A percentile compares a stretch with the other conserved stretches of the same genome.
phyloP scores from a whole-genome alignment of 2,797 vertebrate species.

The Gambusia yucatana region DNA sequence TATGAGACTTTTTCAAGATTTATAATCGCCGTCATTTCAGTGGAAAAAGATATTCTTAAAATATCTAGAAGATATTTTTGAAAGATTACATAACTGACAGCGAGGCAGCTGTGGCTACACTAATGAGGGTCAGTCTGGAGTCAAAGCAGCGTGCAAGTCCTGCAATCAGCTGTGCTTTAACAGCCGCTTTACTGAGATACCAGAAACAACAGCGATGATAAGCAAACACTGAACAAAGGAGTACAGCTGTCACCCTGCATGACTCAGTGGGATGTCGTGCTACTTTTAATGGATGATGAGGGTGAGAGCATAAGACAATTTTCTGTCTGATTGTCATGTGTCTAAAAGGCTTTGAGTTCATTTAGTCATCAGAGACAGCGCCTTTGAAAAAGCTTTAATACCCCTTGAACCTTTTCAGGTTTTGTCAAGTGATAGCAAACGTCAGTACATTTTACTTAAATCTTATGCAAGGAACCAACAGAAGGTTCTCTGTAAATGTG shows the following conservation, averaged over 20 bases:
- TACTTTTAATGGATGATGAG: not conserved
- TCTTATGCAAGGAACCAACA: not conserved
- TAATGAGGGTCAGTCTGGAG: conserved; percentile 58
- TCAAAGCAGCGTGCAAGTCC: conserved; percentile 58
- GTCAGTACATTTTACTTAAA: not conserved
- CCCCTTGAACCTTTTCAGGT: not conserved
- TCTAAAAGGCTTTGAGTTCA: not conserved
- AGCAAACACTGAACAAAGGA: conserved; percentile 51
- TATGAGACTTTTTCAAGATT: conserved; percentile 2
- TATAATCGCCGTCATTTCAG: conserved; percentile 10
- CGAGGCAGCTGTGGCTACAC: conserved; percentile 47
- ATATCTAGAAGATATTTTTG: conserved; percentile 41
- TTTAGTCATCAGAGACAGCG: not conserved
- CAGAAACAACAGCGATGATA: conserved; percentile 62
- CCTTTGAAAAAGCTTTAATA: not conserved
- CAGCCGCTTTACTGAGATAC: conserved; percentile 50
- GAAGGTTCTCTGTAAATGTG: not conserved
- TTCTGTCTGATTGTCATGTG: not conserved
- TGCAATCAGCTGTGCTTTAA: conserved; percentile 58
- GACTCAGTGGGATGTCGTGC: conserved; percentile 14
- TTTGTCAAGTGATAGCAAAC: not conserved
- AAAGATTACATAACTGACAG: conserved; percentile 53
- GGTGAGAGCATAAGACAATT: not conserved
- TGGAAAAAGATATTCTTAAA: conserved; percentile 52
- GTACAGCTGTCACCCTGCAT: conserved; percentile 21